Percentiles rank a stretch among this genome's conserved stretches.
phyloP scores from a whole-genome alignment of 1,140 invertebrate species.

The Spodoptera frugiperda region DNA sequence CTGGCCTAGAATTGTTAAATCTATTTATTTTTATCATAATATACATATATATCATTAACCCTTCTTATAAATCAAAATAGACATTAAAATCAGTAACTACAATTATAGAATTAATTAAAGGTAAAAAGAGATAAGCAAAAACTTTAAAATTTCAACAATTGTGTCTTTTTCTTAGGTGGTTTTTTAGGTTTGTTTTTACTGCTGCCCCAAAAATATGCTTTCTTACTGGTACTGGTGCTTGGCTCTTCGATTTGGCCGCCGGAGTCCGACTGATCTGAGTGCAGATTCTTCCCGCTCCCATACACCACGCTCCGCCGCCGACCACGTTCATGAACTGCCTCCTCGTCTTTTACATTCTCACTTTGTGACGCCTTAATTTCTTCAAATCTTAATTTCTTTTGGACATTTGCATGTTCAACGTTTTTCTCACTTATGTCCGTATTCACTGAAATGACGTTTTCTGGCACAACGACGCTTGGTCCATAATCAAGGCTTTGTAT shows the following conservation, averaged over 20 bases:
- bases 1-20: background rate
- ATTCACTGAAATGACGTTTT: slow-evolving; percentile 2
- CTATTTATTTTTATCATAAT: background rate
- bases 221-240: background rate
- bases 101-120: background rate
- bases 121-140: background rate
- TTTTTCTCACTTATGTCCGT: slow-evolving; percentile 48
- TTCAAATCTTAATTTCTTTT: slow-evolving; percentile 71
- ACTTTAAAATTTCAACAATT: background rate
- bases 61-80: background rate
- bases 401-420: slow-evolving; percentile 10
- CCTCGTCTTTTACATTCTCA: slow-evolving; percentile 13
- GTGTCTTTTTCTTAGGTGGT: slow-evolving; percentile 21
- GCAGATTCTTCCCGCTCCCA: slow-evolving; percentile 33
- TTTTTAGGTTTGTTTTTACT: slow-evolving; percentile 43
- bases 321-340: slow-evolving; percentile 40
- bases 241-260: slow-evolving; percentile 26
- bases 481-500: slow-evolving; percentile 65
- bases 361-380: slow-evolving; percentile 55
- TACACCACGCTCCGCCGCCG: slow-evolving; percentile 50
- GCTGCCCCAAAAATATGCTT: slow-evolving; percentile 41
- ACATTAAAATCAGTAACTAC: background rate
- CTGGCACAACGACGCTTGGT: background rate
- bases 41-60: background rate
- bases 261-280: background rate